Evolutionary conservation across 2,888 invertebrate species (phyloP).

Genomic region (Crioceris asparagi): DNA sequence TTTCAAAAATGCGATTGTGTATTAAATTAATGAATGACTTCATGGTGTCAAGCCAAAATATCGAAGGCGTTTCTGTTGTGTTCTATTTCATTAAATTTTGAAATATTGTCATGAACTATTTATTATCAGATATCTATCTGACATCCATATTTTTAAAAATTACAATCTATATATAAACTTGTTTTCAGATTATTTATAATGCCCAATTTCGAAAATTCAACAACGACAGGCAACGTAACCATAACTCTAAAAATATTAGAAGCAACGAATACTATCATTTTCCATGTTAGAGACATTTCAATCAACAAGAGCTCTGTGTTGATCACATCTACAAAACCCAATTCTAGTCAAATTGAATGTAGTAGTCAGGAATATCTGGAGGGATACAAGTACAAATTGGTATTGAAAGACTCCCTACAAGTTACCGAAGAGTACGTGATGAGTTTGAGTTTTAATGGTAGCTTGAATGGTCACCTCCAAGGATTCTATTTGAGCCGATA

Average conservation of each 20-base stretch:
- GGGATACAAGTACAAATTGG: constrained; percentile 34
- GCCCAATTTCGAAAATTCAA: constrained; percentile 39
- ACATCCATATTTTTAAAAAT: constrained; percentile 3
- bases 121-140: too few relatives aligned
- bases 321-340: constrained; percentile 20
- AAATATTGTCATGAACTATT: too few relatives aligned
- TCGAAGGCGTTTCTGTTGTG: too few relatives aligned
- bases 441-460: constrained; percentile 42
- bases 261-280: constrained; percentile 36
- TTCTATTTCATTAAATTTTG: too few relatives aligned
- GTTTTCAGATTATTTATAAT: constrained; percentile 31
- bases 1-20: too few relatives aligned
- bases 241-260: constrained; percentile 35
- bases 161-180: too few relatives aligned
- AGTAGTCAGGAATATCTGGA: constrained; percentile 27
- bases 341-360: constrained; percentile 31
- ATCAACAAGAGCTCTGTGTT: constrained; percentile 33
- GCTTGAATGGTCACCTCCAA: constrained; percentile 44
- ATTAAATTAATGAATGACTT: too few relatives aligned
- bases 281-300: constrained; percentile 39
- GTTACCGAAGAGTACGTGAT: constrained; percentile 36
- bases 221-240: constrained; percentile 36
- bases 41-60: too few relatives aligned
- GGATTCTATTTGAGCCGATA: constrained; percentile 50
- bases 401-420: constrained; percentile 32